Evolutionary conservation across 2,888 invertebrate species (phyloP), one percentile per base, ranked within the genome.

Genomic region (Pogonocherus hispidulus): DNA sequence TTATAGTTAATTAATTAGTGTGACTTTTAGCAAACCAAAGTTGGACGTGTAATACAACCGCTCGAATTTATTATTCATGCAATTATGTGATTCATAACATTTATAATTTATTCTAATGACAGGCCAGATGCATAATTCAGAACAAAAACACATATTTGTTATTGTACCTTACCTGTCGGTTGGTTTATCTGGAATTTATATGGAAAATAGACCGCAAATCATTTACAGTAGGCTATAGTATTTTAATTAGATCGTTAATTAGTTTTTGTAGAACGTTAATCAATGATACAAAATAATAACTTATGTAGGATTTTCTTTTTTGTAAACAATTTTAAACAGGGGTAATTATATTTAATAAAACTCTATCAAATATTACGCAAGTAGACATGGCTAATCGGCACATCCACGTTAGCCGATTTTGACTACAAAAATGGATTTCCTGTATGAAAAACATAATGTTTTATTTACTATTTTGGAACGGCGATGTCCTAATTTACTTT

Each of bases 61-160:
- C 69, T 27, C 18, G 52, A 27, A 66, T 66, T 69, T 57, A 63
- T 63, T 57, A 54, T 41, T 14, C 63, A 66, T 59, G 63, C 41
- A 66, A 59, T 69, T 66, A 66, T 66, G 69, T 70, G 75, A 77
- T 75, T 73, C 68, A 72, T 76, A 72, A 75, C 69, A 73, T 71
- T 71, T 72, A 76, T 73, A 77, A 77, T 77, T 75, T 76, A 76
- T 76, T 72, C 69, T 69, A 75, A 76, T 72, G 73, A 75, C 75
- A 75, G 62, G 49, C 60, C 64, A 72, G 71, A 72, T 72, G 74
- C 73, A 75, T 77, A 73, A 71, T 67, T 75, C 70, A 66, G 35
- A 3, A 9, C 37, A 11, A 35, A 35, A 37, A 51, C 32, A 56
- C 59, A 67, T 69, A 67, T 71, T 66, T 59, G 47, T 65, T 60